Evolutionary conservation across 2,888 invertebrate species (phyloP), one percentile per base, ranked within the genome.

Genomic region (Perithous albicinctus): DNA sequence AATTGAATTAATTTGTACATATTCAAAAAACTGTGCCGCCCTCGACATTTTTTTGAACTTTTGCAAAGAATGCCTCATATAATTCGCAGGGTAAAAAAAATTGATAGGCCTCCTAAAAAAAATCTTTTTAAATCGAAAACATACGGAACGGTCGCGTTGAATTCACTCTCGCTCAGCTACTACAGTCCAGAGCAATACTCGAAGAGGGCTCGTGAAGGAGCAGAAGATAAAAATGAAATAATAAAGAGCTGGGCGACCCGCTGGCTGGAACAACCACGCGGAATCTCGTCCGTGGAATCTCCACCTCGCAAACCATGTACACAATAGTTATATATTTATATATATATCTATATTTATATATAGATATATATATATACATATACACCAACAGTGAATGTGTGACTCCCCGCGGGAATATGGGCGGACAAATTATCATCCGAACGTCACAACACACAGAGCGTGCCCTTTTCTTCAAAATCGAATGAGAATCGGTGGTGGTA

Each of bases 401-500:
- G 78, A 70, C 78, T 54, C 78, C 70, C 87, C 84, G 84, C 79
- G 83, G 83, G 79, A 82, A 85, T 64, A 70, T 86, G 83, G 86
- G 85, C 87, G 87, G 88, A 90, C 90, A 90, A 90, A 90, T 90
- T 89, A 90, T 88, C 87, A 86, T 86, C 85, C 80, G 70, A 63
- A 78, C 83, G 88, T 88, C 88, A 90, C 86, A 90, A 90, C 88
- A 84, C 67, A 54, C 54, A 88, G 85, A 87, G 85, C 86, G 87
- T 89, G 89, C 87, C 87, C 85, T 84, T 87, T 83, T 82, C 70
- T 79, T 80, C 41, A 74, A 78, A 78, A 78, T 63, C 29, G 67
- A 59, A 74, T 61, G 77, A 80, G 43, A 41, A 73, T 79, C 74
- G 67, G 29, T 23, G 67, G 23, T 23, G 38, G 26, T 51, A 15